phyloP scores from a whole-genome alignment of 1,140 invertebrate species.

The Cyclina sinensis region DNA sequence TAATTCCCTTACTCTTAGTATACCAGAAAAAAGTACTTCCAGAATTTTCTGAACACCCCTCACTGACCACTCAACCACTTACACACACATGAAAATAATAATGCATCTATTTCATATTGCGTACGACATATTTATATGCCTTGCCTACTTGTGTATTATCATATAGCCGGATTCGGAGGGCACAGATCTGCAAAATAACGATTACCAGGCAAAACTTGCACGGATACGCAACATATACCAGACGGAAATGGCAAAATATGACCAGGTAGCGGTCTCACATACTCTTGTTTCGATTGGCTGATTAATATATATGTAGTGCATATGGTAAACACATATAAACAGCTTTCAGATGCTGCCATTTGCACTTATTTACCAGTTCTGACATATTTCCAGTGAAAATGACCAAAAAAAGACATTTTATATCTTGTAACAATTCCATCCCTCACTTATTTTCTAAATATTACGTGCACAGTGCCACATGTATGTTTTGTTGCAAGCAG shows the following conservation, averaged over 20 bases:
- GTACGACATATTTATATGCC: constrained; percentile 31
- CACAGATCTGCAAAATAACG: constrained; percentile 69
- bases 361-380: too few relatives aligned
- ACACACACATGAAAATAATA: constrained; percentile 5
- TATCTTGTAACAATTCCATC: too few relatives aligned
- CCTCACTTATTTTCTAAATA: too few relatives aligned
- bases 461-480: too few relatives aligned
- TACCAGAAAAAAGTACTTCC: constrained; percentile 9
- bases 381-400: too few relatives aligned
- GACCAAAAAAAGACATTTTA: too few relatives aligned
- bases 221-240: constrained; percentile 79
- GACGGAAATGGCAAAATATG: constrained; percentile 79
- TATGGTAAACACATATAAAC: too few relatives aligned
- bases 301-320: not conserved
- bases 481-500: too few relatives aligned
- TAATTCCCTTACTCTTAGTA: too few relatives aligned
- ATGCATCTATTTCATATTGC: constrained; percentile 15
- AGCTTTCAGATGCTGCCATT: too few relatives aligned
- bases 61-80: too few relatives aligned
- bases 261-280: constrained; percentile 72
- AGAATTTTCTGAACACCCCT: constrained; percentile 18
- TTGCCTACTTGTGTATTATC: constrained; percentile 42
- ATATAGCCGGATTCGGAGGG: constrained; percentile 67
- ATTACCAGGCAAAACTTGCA: constrained; percentile 78
- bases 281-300: not conserved